These are phyloP conservation scores for Drosophila mimica DNA, from an alignment of 2,888 invertebrate species.

Conservation along the genomic window DNA sequence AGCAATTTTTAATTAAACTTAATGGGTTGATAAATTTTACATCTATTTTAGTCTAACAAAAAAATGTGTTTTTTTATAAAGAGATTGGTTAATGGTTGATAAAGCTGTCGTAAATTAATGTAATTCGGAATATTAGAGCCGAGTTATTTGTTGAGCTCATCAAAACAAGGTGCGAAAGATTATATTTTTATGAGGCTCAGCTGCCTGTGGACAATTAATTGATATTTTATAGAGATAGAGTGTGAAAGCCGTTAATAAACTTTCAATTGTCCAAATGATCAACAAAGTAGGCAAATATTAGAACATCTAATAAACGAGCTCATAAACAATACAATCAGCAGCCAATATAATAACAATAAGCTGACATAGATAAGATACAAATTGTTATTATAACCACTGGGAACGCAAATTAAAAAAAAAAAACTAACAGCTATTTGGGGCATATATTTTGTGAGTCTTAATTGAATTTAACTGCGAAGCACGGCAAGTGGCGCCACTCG, in stretches of 20 bases:
- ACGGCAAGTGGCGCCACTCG: conserved; percentile 9
- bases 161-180: conserved; percentile 53
- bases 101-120: conserved; percentile 17
- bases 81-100: conserved; percentile 3
- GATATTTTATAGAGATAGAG: conserved; percentile 43
- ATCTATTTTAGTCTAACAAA: background rate
- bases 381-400: conserved; percentile 13
- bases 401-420: conserved; percentile 14
- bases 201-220: conserved; percentile 57
- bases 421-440: background rate
- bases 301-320: conserved; percentile 58
- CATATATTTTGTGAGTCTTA: conserved; percentile 1
- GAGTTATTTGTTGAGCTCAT: conserved; percentile 2
- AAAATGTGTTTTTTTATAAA: conserved; percentile 3
- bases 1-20: conserved; percentile 33
- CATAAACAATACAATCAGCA: conserved; percentile 59
- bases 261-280: conserved; percentile 47
- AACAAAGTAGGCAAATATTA: conserved; percentile 14
- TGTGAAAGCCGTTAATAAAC: conserved; percentile 48
- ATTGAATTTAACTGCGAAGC: conserved; percentile 1
- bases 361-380: conserved; percentile 63
- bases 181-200: conserved; percentile 47
- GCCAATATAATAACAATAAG: conserved; percentile 43
- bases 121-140: background rate
- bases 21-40: background rate